Conservation (phyloP, 2,113 vertebrate genomes). For the Mus spicilegus region DNA sequence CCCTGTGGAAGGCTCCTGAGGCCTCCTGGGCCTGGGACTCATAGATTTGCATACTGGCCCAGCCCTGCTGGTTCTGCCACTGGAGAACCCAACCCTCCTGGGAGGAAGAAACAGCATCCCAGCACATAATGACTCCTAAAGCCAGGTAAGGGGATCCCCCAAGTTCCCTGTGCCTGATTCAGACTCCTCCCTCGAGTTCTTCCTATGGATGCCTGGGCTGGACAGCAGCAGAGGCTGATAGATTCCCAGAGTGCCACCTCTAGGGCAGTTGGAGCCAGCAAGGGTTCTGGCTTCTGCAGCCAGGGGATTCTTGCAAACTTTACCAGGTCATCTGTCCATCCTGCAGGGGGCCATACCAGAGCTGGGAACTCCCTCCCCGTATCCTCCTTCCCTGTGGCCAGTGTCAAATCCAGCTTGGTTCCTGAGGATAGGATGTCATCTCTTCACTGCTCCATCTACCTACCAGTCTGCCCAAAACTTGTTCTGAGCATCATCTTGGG, state of each 20-base stretch:
- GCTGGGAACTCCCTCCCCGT: rapidly evolving
- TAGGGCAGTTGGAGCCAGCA: not conserved
- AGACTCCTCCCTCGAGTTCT: not conserved
- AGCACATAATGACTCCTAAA: slow-evolving; percentile 56
- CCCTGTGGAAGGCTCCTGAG: not conserved
- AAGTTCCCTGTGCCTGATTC: not conserved
- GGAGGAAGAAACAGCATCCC: slow-evolving; percentile 47
- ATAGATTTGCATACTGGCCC: not conserved
- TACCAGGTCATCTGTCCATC: rapidly evolving
- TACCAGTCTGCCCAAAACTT: not conserved
- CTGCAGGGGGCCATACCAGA: not conserved
- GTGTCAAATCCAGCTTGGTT: not conserved
- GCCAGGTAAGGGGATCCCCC: slow-evolving; percentile 62
- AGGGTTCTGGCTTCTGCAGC: not conserved
- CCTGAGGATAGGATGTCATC: too few relatives aligned
- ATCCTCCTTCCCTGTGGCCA: not conserved
- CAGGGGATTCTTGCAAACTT: too few relatives aligned
- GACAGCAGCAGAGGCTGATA: not conserved
- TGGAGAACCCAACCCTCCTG: not conserved
- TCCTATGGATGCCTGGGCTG: slow-evolving; percentile 1
- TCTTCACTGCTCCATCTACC: not conserved
- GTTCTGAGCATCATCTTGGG: not conserved
- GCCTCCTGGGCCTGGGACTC: not conserved
- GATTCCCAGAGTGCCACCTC: not conserved
- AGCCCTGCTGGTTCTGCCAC: not conserved